Conservation (phyloP, 2,797 vertebrate genomes). For the Cyclopterus lumpus region DNA sequence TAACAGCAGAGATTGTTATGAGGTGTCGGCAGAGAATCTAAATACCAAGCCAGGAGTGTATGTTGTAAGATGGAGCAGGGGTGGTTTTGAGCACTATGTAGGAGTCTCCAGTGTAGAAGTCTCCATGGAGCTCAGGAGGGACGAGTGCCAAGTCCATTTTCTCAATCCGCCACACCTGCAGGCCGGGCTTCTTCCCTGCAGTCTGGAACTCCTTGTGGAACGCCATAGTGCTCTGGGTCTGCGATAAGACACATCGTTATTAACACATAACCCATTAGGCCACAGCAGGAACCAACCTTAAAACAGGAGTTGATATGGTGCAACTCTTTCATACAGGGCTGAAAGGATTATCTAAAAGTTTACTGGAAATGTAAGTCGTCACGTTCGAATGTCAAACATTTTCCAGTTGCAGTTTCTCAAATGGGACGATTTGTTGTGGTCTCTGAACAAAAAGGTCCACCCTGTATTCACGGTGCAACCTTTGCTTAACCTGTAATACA, state of each 20-base stretch:
- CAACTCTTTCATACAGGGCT: background rate
- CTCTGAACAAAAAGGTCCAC: background rate
- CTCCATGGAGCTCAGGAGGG: conserved; percentile 83
- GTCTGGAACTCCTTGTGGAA: conserved; percentile 86
- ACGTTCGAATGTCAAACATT: background rate
- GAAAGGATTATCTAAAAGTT: background rate
- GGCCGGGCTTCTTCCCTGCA: conserved; percentile 90
- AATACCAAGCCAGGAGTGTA: conserved; percentile 94
- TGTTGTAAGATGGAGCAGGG: conserved; percentile 79
- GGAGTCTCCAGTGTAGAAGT: conserved; percentile 91
- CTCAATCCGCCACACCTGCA: conserved; percentile 96
- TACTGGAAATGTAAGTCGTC: background rate
- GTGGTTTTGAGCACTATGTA: conserved; percentile 91
- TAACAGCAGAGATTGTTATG: background rate
- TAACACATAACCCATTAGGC: background rate
- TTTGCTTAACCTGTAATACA: conserved; percentile 28
- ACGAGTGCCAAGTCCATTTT: conserved; percentile 89
- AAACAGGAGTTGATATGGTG: background rate
- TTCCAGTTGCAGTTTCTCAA: background rate
- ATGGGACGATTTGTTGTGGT: background rate
- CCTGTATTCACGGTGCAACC: background rate
- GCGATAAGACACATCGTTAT: conserved; percentile 1
- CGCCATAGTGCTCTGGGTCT: conserved; percentile 75
- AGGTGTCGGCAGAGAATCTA: background rate
- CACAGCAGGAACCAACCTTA: background rate